Evolutionary conservation across 1,140 invertebrate species (phyloP).

Genomic region (Drosophila oshimai): DNA sequence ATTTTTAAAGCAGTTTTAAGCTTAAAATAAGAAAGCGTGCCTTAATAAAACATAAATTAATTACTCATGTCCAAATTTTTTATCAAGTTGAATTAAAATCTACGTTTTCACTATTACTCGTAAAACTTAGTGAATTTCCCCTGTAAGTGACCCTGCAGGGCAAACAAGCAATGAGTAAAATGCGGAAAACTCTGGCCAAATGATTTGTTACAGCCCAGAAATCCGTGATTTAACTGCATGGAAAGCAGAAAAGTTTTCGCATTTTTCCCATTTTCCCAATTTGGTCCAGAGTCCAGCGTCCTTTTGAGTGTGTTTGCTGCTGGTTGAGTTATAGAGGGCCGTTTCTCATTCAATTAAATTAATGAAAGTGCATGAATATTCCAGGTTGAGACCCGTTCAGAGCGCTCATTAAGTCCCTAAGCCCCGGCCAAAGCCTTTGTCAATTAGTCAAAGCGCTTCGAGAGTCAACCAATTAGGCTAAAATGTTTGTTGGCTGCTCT

Average conservation of each 20-base stretch:
- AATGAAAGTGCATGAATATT: slow-evolving; percentile 50
- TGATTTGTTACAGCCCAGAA: slow-evolving; percentile 16
- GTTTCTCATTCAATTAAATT: slow-evolving; percentile 64
- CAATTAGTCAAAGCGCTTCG: slow-evolving; percentile 52
- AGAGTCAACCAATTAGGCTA: slow-evolving; percentile 70
- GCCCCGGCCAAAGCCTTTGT: not conserved
- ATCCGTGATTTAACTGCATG: not conserved
- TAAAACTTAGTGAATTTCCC: not conserved
- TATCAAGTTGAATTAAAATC: too few relatives aligned
- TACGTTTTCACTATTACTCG: too few relatives aligned
- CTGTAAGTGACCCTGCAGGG: slow-evolving; percentile 23
- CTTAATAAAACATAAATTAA: too few relatives aligned
- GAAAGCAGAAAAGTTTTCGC: slow-evolving; percentile 13
- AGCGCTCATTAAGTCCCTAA: slow-evolving; percentile 17
- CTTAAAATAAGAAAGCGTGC: too few relatives aligned
- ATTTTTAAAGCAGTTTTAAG: too few relatives aligned
- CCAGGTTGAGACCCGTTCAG: slow-evolving; percentile 16
- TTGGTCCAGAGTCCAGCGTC: too few relatives aligned
- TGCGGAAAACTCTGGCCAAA: slow-evolving; percentile 13
- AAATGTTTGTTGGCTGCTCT: slow-evolving; percentile 68
- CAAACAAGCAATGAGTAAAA: slow-evolving; percentile 16
- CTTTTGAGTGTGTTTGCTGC: not conserved
- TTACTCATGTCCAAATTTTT: too few relatives aligned
- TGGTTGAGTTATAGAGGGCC: slow-evolving; percentile 15
- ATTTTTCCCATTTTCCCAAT: not conserved